Percentiles rank a stretch among this genome's conserved stretches.
These are phyloP conservation scores for Mellivora capensis DNA, from an alignment of 2,113 vertebrate species.

Conservation along the genomic window DNA sequence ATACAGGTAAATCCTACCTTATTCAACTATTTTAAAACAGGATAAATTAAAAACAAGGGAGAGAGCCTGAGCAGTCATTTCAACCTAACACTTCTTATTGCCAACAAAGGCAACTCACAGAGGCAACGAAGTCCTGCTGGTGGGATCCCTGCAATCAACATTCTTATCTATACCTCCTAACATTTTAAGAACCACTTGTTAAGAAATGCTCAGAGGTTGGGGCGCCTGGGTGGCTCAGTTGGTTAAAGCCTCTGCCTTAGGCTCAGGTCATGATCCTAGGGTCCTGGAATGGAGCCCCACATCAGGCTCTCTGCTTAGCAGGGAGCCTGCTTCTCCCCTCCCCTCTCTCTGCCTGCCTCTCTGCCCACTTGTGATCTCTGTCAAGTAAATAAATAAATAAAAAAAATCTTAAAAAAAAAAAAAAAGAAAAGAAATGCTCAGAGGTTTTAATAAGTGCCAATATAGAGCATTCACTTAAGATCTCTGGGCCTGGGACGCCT, in stretches of 20 bases:
- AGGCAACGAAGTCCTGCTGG: not conserved
- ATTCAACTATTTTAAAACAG: conserved; percentile 10
- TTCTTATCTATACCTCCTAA: not conserved
- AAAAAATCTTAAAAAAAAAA: too few species aligned
- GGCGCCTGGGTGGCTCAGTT: too few species aligned
- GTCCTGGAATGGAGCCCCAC: too few species aligned
- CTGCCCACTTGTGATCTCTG: too few species aligned
- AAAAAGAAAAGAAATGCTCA: not conserved
- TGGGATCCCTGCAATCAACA: not conserved
- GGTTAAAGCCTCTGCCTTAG: too few species aligned
- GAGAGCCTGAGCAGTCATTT: not conserved
- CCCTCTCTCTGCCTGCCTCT: too few species aligned
- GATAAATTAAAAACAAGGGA: not conserved
- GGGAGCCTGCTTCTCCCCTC: too few species aligned
- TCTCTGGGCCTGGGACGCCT: not conserved
- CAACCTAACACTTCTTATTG: not conserved
- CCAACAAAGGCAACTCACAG: not conserved
- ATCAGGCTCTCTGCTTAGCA: too few species aligned
- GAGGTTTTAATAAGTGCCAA: not conserved
- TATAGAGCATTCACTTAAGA: not conserved
- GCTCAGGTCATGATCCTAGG: too few species aligned
- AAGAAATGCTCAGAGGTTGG: not conserved
- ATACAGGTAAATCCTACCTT: not conserved
- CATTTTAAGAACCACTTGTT: conserved; percentile 11
- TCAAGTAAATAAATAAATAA: too few species aligned